Base-by-base conservation (phyloP, 2,113 vertebrate species). In the Stigmatopora nigra region DNA sequence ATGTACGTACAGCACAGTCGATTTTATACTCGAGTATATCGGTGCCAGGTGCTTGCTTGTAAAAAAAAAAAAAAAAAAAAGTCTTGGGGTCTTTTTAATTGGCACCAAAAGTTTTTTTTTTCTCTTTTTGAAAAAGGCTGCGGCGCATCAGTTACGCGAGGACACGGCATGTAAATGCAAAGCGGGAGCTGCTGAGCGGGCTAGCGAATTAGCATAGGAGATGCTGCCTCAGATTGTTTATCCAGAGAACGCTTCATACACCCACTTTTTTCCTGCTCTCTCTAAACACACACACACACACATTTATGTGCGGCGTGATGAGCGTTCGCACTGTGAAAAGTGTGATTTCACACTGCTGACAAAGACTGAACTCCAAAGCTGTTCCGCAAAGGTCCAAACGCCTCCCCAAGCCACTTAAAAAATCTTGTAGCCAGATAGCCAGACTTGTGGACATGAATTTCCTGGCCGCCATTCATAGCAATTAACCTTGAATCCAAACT, bases 191-290 rank as follows among this genome's bases (percentile, higher is more conserved):
- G 75, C 86, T 61, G 80, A 77, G 80, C 53, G 48, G 63, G 77
- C 58, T 58, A 46, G 65, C 20, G 61, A 68, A 85, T 88, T 88
- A 84, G 72, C 87, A 89, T 88, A 84, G 71, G 83, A 87, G 81
- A 83, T 88, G 88, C 87, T 88, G 88, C 78, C 83, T 88, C 84
- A 84, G 82, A 88, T 85, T 88, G 81, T 88, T 89, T 86, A 83
- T 85, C 78, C 73, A 78, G 76, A 86, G 78, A 84, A 72, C 77
- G 64, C 76, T 64, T 48, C 14, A 65, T 44, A 36, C 63, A 58
- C 65, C 55, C 46, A 64, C 71, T 48, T 15, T 15, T 68, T 72
- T 63, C 51, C 69, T 63, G 56, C 58, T 20, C 22, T 55, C 46
- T 20, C 65, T 57, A 61, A 67, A 78, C 67, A 65, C 56, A 63